Conservation (phyloP, 2,888 invertebrate genomes). For the Hybos culiciformis region DNA sequence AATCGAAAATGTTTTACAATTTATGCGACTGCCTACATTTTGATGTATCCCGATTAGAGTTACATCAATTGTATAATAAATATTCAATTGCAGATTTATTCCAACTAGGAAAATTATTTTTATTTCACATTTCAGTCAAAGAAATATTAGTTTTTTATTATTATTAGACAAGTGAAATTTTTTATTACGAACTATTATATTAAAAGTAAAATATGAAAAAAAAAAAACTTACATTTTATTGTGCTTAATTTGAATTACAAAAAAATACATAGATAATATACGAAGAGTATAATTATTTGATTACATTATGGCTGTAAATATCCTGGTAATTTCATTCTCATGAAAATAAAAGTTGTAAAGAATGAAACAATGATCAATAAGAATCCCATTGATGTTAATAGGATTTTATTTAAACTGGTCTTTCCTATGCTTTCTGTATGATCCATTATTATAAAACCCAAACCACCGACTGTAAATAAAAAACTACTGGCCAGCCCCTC, state of each 20-base stretch:
- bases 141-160: background rate
- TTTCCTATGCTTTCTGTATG: constrained; percentile 76
- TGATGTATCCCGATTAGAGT: no score
- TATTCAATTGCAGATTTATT: no score
- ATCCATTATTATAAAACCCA: constrained; percentile 93
- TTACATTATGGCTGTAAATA: constrained; percentile 43
- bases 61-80: no score
- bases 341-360: constrained; percentile 92
- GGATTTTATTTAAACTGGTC: constrained; percentile 77
- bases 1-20: no score
- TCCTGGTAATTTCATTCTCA: constrained; percentile 95
- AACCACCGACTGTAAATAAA: constrained; percentile 87
- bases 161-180: background rate
- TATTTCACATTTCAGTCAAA: background rate
- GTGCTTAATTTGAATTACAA: background rate
- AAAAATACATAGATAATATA: background rate
- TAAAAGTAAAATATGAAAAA: background rate
- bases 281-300: background rate
- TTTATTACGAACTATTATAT: background rate
- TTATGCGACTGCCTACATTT: no score
- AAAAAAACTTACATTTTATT: no score
- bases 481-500: constrained; percentile 97
- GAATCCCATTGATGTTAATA: constrained; percentile 70
- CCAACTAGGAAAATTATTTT: no score
- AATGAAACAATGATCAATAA: constrained; percentile 87